Conservation (phyloP, 1,140 invertebrate genomes). For the Achroia grisella region DNA sequence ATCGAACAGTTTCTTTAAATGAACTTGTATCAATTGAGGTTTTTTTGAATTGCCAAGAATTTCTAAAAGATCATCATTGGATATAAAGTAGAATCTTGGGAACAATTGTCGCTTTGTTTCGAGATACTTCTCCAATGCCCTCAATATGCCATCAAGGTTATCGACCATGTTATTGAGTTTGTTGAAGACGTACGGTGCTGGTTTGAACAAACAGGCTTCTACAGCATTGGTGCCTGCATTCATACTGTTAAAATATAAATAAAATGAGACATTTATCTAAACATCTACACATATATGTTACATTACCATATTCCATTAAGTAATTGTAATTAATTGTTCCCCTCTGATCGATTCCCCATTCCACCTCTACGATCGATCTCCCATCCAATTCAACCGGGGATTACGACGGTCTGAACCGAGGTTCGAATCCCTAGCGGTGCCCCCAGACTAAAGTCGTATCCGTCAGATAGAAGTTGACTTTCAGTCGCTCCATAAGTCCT, state of each 20-base stretch:
- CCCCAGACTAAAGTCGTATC: no score
- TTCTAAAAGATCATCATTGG: conserved; percentile 90
- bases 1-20: conserved; percentile 90
- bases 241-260: conserved; percentile 54
- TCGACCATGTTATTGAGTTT: conserved; percentile 78
- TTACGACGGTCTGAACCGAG: no score
- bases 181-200: conserved; percentile 75
- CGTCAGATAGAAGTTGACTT: no score
- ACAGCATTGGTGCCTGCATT: conserved; percentile 72
- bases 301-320: no score
- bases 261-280: conserved; percentile 4
- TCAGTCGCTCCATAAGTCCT: no score
- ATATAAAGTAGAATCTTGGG: conserved; percentile 88
- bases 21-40: conserved; percentile 86
- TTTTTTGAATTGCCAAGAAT: conserved; percentile 88
- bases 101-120: conserved; percentile 89
- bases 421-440: no score
- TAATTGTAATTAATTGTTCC: no score
- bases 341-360: no score
- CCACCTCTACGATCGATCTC: no score
- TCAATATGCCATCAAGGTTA: conserved; percentile 80
- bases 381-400: no score
- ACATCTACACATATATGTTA: no score
- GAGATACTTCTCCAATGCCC: conserved; percentile 86
- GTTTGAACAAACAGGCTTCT: conserved; percentile 73